Conservation (phyloP, 2,797 vertebrate genomes). For the Lerista edwardsae region DNA sequence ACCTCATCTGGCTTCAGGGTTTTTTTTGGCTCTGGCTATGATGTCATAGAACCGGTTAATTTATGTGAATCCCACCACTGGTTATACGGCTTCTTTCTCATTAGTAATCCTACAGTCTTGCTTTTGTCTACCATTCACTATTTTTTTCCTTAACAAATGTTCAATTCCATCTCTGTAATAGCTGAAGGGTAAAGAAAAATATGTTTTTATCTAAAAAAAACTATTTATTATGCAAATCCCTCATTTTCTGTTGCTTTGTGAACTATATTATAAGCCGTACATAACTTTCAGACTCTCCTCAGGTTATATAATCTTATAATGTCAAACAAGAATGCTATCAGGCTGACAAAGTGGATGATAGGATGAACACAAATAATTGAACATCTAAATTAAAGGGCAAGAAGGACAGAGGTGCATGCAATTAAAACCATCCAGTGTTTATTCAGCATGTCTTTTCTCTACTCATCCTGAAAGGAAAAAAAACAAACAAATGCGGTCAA, state of each 20-base stretch:
- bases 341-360: constrained; percentile 15
- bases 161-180: constrained; percentile 29
- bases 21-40: too few relatives aligned
- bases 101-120: not conserved
- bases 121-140: constrained; percentile 8
- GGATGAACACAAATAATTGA: not conserved
- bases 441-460: not conserved
- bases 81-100: constrained; percentile 20
- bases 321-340: not conserved
- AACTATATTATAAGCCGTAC: constrained; percentile 8
- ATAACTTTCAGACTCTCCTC: constrained; percentile 17
- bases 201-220: constrained; percentile 20
- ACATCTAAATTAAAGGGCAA: constrained; percentile 12
- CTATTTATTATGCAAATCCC: constrained; percentile 4
- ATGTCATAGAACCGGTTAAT: too few relatives aligned
- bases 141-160: constrained; percentile 39
- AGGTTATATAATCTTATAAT: not conserved
- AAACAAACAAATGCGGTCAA: not conserved
- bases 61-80: too few relatives aligned
- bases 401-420: constrained; percentile 4
- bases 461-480: not conserved
- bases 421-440: not conserved
- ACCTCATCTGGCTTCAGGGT: too few relatives aligned
- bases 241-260: not conserved
- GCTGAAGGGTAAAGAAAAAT: constrained; percentile 11